Base-by-base conservation (phyloP, 2,797 vertebrate genomes). In the Euphonia xanthogaster region DNA sequence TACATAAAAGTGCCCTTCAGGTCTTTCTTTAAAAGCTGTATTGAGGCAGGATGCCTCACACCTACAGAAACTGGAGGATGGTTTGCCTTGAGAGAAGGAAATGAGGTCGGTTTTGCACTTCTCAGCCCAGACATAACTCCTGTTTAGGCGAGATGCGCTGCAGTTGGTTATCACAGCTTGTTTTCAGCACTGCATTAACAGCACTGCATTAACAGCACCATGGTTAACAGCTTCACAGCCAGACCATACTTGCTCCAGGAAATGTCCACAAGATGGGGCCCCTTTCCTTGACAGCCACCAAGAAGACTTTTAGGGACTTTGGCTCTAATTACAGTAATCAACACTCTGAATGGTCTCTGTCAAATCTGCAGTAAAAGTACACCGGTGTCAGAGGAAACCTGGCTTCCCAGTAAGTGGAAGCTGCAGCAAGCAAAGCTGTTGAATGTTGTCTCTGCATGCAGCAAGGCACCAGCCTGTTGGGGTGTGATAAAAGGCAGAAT, bases 261-360 rank as follows among this genome's bases (percentile, higher is more conserved):
- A 86, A 72, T 6, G 50, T 45, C 94, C 94, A 96, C 91, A 54
- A 92, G 93, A 71, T 94, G 88, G 93, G 65, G 86, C 65, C 71
- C 35, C 57, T 86, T 53, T 94, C 73, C 71, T 42, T 50, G 28
- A 14, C 4, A 73, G 35, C 24, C 50, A 6, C 1, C 11, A 48
- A 31, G 42, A 68, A 24, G 45, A 12, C 9, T 83, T 62, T 14
- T 13, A 31, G 24, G 23, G n/a, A 10, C 6, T 17, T 86, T 31
- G 70, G 30, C 50, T 93, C 39, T 61, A 50, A 47, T 47, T 88
- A 10, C 24, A 60, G 24, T 50, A 73, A 37, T 31, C 71, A 77
- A 27, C 30, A 21, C 42, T 86, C 25, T 44, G 53, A 70, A 54
- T 11, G 20, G 42, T 76, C 31, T 16, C 39, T 63, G 74, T 66